phyloP scores from a whole-genome alignment of 2,797 vertebrate species.

The Galaxias olidus region DNA sequence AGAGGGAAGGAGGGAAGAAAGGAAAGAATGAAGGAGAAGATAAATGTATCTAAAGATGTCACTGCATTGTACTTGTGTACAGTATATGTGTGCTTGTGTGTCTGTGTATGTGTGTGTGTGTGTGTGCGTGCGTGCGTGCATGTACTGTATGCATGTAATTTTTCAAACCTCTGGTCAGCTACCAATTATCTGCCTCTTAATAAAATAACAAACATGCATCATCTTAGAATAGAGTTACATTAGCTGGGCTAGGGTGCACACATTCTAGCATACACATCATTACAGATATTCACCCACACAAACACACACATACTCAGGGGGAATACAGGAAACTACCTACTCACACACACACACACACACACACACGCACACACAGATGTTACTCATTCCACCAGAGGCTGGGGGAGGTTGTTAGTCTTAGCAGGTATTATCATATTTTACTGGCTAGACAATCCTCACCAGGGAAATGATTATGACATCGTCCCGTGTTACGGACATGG shows the following conservation, averaged over 20 bases:
- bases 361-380: too few species aligned
- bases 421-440: too few species aligned
- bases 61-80: slow-evolving; percentile 1
- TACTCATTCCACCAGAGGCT: too few species aligned
- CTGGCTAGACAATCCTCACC: too few species aligned
- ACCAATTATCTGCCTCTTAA: not conserved
- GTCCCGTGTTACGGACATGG: too few species aligned
- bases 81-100: slow-evolving; percentile 1
- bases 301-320: not conserved
- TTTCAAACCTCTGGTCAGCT: not conserved
- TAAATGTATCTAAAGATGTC: not conserved
- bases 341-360: too few species aligned
- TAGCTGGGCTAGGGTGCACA: too few species aligned
- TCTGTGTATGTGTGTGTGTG: slow-evolving; percentile 1
- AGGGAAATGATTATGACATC: too few species aligned
- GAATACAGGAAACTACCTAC: too few species aligned
- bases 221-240: too few species aligned
- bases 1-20: not conserved
- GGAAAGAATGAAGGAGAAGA: not conserved
- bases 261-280: too few species aligned
- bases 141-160: not conserved
- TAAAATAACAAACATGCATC: not conserved
- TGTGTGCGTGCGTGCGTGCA: not conserved
- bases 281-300: slow-evolving; percentile 10
- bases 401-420: too few species aligned